Evolutionary conservation across 1,140 invertebrate genomes (phyloP).

Genomic region (Drosophila biarmipes): DNA sequence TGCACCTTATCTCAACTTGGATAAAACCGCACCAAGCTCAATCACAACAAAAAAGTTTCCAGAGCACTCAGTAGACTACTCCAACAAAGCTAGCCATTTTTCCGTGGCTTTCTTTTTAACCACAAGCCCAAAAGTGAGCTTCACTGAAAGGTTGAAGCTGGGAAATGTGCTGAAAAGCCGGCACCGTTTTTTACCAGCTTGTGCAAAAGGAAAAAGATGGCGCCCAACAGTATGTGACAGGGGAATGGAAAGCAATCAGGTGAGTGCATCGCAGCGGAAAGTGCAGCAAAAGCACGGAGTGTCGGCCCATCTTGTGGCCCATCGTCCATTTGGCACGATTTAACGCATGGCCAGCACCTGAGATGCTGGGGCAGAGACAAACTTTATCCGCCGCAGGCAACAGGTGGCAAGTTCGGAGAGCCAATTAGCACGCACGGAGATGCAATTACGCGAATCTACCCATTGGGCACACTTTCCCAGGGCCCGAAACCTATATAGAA

Average conservation of each 20-base stretch:
- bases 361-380: constrained; percentile 15
- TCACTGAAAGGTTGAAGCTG: neutral
- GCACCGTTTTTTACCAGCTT: constrained; percentile 17
- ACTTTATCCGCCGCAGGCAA: constrained; percentile 16
- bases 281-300: neutral
- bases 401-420: constrained; percentile 38
- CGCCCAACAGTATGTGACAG: constrained; percentile 30
- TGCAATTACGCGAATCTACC: constrained; percentile 56
- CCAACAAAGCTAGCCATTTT: neutral
- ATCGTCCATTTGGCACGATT: constrained; percentile 7
- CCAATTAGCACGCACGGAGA: constrained; percentile 65
- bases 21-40: neutral
- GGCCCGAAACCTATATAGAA: constrained; percentile 61
- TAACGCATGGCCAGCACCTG: constrained; percentile 6
- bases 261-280: constrained; percentile 15
- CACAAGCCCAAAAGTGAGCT: constrained; percentile 44
- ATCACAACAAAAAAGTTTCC: neutral
- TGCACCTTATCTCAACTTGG: neutral
- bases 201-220: neutral
- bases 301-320: constrained; percentile 2
- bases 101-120: neutral
- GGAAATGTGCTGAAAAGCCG: constrained; percentile 32
- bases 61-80: neutral
- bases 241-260: constrained; percentile 6
- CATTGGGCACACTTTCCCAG: constrained; percentile 71